These are phyloP conservation scores for Sesamia inferens DNA, from an alignment of 2,888 invertebrate species.

Conservation along the genomic window DNA sequence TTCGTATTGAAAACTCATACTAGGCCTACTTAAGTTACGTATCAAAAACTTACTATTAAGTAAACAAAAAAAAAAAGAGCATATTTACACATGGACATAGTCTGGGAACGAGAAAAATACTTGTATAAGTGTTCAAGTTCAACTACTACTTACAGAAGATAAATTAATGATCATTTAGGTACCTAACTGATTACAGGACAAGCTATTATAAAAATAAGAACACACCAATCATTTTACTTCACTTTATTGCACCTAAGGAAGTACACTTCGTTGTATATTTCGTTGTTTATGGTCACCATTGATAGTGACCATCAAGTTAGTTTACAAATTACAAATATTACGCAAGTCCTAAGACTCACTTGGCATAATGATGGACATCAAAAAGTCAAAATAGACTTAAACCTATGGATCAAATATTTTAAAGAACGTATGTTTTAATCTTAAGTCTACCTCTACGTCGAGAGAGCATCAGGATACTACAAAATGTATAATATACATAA, in stretches of 20 bases:
- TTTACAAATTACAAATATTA: slow-evolving; percentile 63
- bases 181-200: neutral
- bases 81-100: no score
- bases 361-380: slow-evolving; percentile 54
- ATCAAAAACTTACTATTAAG: no score
- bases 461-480: slow-evolving; percentile 68
- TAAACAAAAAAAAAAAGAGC: no score
- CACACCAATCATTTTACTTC: slow-evolving; percentile 75
- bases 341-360: slow-evolving; percentile 54
- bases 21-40: no score
- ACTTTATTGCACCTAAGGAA: slow-evolving; percentile 89
- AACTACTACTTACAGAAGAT: no score
- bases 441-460: slow-evolving; percentile 57
- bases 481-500: slow-evolving; percentile 70
- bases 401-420: slow-evolving; percentile 55
- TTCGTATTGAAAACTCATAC: no score
- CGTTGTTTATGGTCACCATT: slow-evolving; percentile 76
- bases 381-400: slow-evolving; percentile 62
- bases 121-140: no score
- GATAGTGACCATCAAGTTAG: slow-evolving; percentile 66
- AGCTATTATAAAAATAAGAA: slow-evolving; percentile 63
- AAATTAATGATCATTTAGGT: no score
- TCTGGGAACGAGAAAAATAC: no score
- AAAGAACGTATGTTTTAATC: slow-evolving; percentile 52
- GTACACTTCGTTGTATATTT: slow-evolving; percentile 87